Percentiles rank a stretch among this genome's conserved stretches.
Conservation (phyloP, 2,113 vertebrate species). For the Arenaria interpres region DNA sequence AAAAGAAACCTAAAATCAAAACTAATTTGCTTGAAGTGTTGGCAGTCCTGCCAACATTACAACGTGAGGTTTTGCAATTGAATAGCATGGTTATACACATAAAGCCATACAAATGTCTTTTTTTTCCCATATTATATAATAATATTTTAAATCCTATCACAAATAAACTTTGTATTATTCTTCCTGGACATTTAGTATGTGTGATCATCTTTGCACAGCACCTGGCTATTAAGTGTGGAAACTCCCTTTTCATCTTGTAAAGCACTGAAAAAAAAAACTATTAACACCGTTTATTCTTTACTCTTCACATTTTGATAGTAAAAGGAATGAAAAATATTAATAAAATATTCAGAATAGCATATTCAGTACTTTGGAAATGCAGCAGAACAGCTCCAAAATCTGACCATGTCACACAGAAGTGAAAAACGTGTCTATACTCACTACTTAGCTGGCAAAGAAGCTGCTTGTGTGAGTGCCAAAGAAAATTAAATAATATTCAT, state of each 20-base stretch:
- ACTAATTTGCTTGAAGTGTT: background rate
- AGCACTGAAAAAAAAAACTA: background rate
- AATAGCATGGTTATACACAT: background rate
- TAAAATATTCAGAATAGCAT: background rate
- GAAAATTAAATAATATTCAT: constrained; percentile 49
- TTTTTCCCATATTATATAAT: background rate
- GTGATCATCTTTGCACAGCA: background rate
- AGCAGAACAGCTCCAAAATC: background rate
- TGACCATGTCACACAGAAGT: background rate
- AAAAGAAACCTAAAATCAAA: background rate
- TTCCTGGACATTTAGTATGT: background rate
- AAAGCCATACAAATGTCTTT: background rate
- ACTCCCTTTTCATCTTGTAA: background rate
- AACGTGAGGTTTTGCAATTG: background rate
- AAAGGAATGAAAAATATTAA: background rate
- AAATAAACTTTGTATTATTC: background rate
- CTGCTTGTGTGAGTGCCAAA: constrained; percentile 8
- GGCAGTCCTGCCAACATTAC: background rate
- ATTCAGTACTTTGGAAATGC: background rate
- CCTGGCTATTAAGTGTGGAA: background rate
- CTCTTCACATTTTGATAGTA: background rate
- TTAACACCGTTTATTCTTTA: background rate
- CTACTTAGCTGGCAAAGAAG: constrained; percentile 21
- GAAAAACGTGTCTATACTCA: background rate
- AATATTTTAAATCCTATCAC: background rate